Evolutionary conservation across 2,113 vertebrate genomes (phyloP).

Genomic region (Salvelinus namaycush): DNA sequence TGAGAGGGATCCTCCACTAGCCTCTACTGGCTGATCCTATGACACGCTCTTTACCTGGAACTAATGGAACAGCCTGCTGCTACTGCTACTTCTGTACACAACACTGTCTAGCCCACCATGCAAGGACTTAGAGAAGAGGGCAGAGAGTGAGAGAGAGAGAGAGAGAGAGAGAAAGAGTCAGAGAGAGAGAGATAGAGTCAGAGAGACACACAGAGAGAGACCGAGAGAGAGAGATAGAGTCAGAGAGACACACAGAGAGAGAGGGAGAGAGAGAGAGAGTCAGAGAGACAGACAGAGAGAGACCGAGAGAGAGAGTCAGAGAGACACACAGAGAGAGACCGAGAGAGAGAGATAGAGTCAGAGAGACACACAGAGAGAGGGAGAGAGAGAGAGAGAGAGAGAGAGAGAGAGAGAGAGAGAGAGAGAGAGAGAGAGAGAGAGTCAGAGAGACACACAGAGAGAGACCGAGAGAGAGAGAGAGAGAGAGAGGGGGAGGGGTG

Average conservation of each 20-base stretch:
- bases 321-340: not conserved
- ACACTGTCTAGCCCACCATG: not conserved
- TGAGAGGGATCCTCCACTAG: slow-evolving; percentile 6
- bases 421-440: no score
- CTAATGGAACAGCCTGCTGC: slow-evolving; percentile 25
- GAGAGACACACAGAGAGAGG: not conserved
- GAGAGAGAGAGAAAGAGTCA: not conserved
- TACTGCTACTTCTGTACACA: not conserved
- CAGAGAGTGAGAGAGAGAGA: not conserved
- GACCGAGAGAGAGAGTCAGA: not conserved
- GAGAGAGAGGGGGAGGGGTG: not conserved
- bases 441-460: no score
- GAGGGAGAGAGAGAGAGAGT: not conserved
- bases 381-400: not conserved
- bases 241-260: not conserved
- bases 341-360: no score
- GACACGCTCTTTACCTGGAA: slow-evolving; percentile 36
- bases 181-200: not conserved
- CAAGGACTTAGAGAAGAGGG: not conserved
- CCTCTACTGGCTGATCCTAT: slow-evolving; percentile 24
- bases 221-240: no score
- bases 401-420: not conserved
- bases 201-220: not conserved
- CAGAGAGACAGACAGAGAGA: not conserved
- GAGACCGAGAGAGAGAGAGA: not conserved